A percentile compares a stretch with the other conserved stretches of the same genome.
These are phyloP conservation scores for Lucilia sericata DNA, from an alignment of 1,140 invertebrate genomes.

Conservation along the genomic window DNA sequence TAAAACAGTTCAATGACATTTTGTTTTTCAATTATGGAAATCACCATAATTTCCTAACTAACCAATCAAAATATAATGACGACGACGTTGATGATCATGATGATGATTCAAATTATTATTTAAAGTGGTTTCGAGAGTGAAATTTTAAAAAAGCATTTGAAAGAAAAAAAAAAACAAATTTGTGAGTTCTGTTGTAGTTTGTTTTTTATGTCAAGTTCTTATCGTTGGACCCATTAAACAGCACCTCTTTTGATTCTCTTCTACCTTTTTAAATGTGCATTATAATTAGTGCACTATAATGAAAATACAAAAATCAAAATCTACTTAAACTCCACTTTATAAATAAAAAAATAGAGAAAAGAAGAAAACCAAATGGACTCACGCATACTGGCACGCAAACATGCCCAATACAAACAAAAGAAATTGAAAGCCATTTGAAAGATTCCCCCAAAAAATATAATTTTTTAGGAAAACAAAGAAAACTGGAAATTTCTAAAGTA, in stretches of 20 bases:
- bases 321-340: constrained; percentile 20
- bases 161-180: neutral
- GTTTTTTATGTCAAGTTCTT: constrained; percentile 17
- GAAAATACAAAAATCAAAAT: neutral
- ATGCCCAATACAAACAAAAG: neutral
- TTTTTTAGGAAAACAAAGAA: neutral
- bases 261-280: neutral
- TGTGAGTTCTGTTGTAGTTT: neutral
- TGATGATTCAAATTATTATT: neutral
- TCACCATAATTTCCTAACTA: constrained; percentile 1
- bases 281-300: constrained; percentile 8
- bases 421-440: neutral
- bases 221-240: neutral
- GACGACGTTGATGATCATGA: neutral
- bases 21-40: neutral
- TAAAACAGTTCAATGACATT: neutral
- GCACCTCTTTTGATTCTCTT: neutral
- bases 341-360: neutral
- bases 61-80: neutral
- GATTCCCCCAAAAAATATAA: neutral
- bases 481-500: neutral
- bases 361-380: neutral
- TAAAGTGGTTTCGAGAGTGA: constrained; percentile 23
- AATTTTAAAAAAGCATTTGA: neutral
- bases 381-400: neutral